Percentiles rank a stretch among this genome's conserved stretches.
Evolutionary conservation across 2,888 invertebrate genomes (phyloP).

Genomic region (Ormyrus thymus): DNA sequence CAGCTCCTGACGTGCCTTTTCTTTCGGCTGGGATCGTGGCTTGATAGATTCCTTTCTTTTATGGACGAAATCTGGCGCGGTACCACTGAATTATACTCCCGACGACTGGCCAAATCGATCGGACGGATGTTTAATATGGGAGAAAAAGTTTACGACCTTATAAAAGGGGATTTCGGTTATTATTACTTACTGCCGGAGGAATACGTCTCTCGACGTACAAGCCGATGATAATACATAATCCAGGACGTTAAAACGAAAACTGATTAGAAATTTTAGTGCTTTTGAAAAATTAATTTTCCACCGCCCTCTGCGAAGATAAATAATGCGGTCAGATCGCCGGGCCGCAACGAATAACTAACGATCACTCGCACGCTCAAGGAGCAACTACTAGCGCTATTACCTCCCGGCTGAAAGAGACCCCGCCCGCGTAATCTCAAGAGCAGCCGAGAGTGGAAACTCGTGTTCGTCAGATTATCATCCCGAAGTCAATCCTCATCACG

Average conservation of each 20-base stretch:
- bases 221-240: no score
- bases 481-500: conserved; percentile 73
- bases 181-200: conserved; percentile 15
- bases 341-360: background rate
- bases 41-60: conserved; percentile 46
- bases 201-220: background rate
- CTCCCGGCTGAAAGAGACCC: conserved; percentile 50
- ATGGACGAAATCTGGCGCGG: conserved; percentile 38
- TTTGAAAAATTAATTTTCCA: no score
- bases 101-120: conserved; percentile 29
- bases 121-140: background rate
- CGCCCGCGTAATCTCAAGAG: conserved; percentile 59
- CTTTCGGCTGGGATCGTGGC: background rate
- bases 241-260: no score
- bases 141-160: conserved; percentile 31
- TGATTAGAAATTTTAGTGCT: background rate
- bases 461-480: conserved; percentile 74
- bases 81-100: background rate
- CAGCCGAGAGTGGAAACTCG: conserved; percentile 72
- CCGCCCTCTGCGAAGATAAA: conserved; percentile 3
- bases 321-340: background rate
- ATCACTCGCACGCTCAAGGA: conserved; percentile 4
- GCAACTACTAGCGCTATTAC: conserved; percentile 3
- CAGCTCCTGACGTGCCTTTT: background rate
- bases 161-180: conserved; percentile 26